phyloP scores from a whole-genome alignment of 2,113 vertebrate genomes.

The Puntigrus tetrazona region DNA sequence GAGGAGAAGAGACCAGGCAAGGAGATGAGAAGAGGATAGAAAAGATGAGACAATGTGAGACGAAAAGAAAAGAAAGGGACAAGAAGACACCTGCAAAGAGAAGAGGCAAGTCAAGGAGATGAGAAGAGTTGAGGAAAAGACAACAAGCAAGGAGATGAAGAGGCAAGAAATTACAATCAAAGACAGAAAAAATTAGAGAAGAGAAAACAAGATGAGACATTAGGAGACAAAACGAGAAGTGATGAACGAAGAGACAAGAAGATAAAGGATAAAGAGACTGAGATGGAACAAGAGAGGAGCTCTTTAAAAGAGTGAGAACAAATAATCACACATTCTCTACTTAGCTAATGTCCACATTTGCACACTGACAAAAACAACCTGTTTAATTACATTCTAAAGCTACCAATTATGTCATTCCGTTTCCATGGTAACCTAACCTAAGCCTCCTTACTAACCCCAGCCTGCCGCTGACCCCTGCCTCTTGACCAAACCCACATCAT shows the following conservation, averaged over 20 bases:
- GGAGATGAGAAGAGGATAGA: background rate
- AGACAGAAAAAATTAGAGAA: too few species aligned
- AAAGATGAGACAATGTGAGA: background rate
- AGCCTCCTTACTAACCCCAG: background rate
- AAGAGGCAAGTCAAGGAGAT: background rate
- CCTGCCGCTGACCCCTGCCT: background rate
- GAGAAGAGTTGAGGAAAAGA: background rate
- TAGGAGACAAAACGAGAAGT: too few species aligned
- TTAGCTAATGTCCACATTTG: background rate
- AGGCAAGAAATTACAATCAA: too few species aligned
- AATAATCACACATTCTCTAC: background rate
- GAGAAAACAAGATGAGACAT: too few species aligned
- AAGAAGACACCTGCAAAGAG: background rate
- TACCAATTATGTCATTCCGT: background rate
- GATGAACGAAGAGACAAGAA: background rate
- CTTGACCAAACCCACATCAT: background rate
- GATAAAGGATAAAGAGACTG: background rate
- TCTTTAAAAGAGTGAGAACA: background rate
- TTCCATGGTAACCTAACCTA: background rate
- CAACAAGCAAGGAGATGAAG: background rate
- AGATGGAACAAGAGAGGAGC: background rate
- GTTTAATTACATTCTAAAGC: slow-evolving; percentile 4
- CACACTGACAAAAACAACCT: background rate
- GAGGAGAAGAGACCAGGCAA: background rate
- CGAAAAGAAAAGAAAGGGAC: background rate